Evolutionary conservation across 2,113 vertebrate species (phyloP), one percentile per base, ranked within the genome.

Genomic region (Zonotrichia leucophrys): DNA sequence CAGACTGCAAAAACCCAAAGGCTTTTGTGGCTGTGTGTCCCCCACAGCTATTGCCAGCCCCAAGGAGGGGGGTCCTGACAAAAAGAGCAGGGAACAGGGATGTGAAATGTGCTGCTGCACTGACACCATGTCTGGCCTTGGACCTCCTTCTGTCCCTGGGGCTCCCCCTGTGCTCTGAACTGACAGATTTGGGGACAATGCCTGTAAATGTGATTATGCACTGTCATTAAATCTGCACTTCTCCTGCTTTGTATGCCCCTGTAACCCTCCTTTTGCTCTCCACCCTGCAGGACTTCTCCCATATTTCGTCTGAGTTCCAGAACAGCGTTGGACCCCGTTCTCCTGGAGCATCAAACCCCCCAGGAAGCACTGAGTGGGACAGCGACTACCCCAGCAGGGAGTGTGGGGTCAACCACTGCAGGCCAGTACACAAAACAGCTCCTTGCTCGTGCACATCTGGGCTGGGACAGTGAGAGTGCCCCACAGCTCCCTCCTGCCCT

Each of bases 341-440:
- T 3, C 99, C 99, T 67, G 99, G 98, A 77, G 98, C 98, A 21
- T 98, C 99, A 24, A 99, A 98, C 93, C 97, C 98, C 22, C 96
- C 98, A 19, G 98, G 98, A 94, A 98, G 98, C 82, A 98, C 98
- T 42, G 99, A 99, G 93, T 99, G 99, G 99, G 99, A 99, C 96
- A 97, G 72, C 95, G 99, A 99, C 89, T 99, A 99, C 98, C 98
- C 99, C 97, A 99, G 98, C 97, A 98, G 98, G 96, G 99, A 99
- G 97, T 99, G 99, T 80, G 98, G 99, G 96, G 98, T 99, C 96
- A 99, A 98, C 98, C 98, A 99, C 97, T 99, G 99, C 99, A 99
- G 99, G 99, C 99, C 81, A 97, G 98, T 97, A 96, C 59, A 84
- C 79, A 92, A 64, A 94, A 31, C 0, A 81, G n/a, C 44, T 59